Conservation (phyloP, 2,113 vertebrate genomes). For the Tragulus kanchil region DNA sequence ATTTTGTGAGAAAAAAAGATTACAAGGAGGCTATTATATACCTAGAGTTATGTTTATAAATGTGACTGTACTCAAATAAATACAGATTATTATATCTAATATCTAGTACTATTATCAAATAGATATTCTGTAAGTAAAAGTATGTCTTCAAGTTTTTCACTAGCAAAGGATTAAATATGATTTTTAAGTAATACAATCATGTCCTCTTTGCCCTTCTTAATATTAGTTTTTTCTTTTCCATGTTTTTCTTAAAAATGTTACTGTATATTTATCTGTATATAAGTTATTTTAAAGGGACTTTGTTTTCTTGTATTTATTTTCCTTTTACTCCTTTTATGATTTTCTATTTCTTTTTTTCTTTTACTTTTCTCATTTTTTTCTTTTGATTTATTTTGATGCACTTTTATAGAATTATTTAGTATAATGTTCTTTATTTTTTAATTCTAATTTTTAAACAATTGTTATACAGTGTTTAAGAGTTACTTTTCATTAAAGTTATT, state of each 20-base stretch:
- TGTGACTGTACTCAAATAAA: background rate
- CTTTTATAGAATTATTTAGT: background rate
- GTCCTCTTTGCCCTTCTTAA: background rate
- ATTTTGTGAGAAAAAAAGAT: background rate
- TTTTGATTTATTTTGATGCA: background rate
- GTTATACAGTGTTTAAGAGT: background rate
- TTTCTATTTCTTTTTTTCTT: background rate
- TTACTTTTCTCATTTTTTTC: background rate
- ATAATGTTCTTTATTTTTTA: background rate
- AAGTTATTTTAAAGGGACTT: background rate
- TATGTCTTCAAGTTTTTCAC: background rate
- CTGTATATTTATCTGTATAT: background rate
- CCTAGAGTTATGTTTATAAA: background rate
- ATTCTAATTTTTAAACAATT: background rate
- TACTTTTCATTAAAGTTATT: background rate
- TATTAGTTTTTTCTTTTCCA: background rate
- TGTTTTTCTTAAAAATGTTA: background rate
- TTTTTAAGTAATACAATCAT: background rate
- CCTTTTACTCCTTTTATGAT: background rate
- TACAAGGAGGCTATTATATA: background rate
- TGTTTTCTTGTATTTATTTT: background rate
- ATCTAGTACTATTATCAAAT: background rate
- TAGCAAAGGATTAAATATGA: background rate
- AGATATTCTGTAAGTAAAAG: background rate
- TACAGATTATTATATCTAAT: background rate